These are phyloP conservation scores for Zoroaster sp. DNA, from an alignment of 53 echinoderm and acorn worm genomes.

Conservation along the genomic window DNA sequence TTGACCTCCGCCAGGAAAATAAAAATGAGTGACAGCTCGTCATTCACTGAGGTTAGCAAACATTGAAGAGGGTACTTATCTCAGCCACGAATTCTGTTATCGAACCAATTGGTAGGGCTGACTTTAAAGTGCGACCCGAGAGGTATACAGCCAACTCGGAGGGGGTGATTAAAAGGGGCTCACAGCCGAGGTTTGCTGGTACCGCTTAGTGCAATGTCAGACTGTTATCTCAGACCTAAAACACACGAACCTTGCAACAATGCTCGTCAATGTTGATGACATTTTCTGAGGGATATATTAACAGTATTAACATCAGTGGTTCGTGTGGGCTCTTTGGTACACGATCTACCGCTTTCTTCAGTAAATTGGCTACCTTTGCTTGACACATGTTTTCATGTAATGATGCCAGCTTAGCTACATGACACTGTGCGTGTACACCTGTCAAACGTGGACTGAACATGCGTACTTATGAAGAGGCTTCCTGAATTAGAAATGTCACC, in stretches of 20 bases:
- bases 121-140: neutral
- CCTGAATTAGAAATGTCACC: neutral
- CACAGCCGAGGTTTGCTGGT: neutral
- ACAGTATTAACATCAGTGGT: constrained; percentile 17
- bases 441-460: neutral
- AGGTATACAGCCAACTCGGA: neutral
- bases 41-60: constrained; percentile 27
- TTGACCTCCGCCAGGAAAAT: constrained; percentile 8
- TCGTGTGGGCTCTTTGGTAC: constrained; percentile 40
- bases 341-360: neutral
- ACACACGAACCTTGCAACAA: constrained; percentile 8
- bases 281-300: neutral
- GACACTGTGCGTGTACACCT: neutral
- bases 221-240: constrained; percentile 4
- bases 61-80: constrained; percentile 28
- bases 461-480: neutral
- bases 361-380: constrained; percentile 20
- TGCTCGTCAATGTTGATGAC: neutral
- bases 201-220: neutral
- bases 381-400: constrained; percentile 52
- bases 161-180: neutral
- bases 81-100: constrained; percentile 26
- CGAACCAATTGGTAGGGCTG: constrained; percentile 12
- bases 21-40: constrained; percentile 40
- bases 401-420: constrained; percentile 35